Percentiles rank a stretch among this genome's conserved stretches.
Conservation (phyloP, 1,140 invertebrate genomes). For the Penaeus indicus region DNA sequence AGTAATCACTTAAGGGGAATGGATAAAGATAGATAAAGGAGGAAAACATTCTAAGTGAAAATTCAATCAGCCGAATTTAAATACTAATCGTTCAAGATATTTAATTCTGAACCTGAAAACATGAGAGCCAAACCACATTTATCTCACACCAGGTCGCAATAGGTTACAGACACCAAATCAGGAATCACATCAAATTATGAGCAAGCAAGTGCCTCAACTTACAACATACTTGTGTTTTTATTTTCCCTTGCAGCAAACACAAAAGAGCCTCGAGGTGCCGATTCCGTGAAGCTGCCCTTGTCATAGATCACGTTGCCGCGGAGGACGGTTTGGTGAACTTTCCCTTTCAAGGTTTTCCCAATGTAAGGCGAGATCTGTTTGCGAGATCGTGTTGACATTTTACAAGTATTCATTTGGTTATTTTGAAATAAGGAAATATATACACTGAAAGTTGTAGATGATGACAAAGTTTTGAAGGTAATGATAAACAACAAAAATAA, state of each 20-base stretch:
- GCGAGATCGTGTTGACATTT: neutral
- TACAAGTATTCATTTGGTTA: neutral
- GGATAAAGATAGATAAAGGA: no score
- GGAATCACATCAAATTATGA: no score
- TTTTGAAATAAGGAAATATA: neutral
- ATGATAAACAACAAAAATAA: neutral
- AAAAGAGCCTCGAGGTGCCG: slow-evolving; percentile 28
- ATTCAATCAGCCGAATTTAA: no score
- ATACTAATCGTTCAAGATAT: no score
- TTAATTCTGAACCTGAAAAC: no score
- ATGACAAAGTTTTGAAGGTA: neutral
- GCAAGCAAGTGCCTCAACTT: neutral
- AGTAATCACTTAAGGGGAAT: no score
- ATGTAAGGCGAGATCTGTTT: slow-evolving; percentile 65
- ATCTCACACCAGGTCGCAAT: no score
- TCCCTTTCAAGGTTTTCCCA: slow-evolving; percentile 56
- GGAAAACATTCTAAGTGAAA: no score
- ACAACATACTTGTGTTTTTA: neutral
- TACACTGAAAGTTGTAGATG: neutral
- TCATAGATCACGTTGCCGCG: slow-evolving; percentile 56
- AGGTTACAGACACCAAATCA: no score
- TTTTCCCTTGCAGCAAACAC: slow-evolving; percentile 18
- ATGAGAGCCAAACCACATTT: no score
- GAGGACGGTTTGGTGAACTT: slow-evolving; percentile 61
- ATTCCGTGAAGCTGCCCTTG: slow-evolving; percentile 19